Conservation (phyloP, 2,113 vertebrate genomes). For the Pachycephala philippinensis region DNA sequence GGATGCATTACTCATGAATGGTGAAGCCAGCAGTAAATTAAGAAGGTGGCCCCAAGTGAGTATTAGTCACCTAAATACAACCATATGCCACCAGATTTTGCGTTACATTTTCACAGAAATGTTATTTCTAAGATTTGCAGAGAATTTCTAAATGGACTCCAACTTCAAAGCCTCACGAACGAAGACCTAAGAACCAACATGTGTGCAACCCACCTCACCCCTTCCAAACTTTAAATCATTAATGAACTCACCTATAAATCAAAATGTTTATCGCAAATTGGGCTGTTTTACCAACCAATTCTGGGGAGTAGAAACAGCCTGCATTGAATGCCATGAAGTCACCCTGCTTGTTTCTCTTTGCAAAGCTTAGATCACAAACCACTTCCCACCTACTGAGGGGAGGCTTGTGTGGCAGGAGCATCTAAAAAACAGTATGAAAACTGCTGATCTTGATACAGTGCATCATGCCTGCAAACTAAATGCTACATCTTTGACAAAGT, state of each 20-base stretch:
- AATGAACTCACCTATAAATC: neutral
- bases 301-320: neutral
- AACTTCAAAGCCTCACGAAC: neutral
- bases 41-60: conserved; percentile 52
- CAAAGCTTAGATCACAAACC: conserved; percentile 22
- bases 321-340: neutral
- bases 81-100: conserved; percentile 55
- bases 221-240: neutral
- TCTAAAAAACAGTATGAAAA: conserved; percentile 7
- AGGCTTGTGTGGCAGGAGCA: neutral
- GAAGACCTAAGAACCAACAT: neutral
- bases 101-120: conserved; percentile 33
- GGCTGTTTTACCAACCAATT: neutral
- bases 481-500: neutral
- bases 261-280: neutral
- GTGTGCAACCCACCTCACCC: neutral
- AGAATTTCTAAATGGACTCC: neutral
- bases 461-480: neutral
- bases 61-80: conserved; percentile 62
- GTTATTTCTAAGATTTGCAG: conserved; percentile 27
- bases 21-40: conserved; percentile 61
- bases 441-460: neutral
- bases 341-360: conserved; percentile 2
- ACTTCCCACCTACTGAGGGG: conserved; percentile 7
- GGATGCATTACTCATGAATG: conserved; percentile 59